A percentile compares a stretch with the other conserved stretches of the same genome.
Evolutionary conservation across 2,113 vertebrate genomes (phyloP).

Genomic region (Sturnus vulgaris): DNA sequence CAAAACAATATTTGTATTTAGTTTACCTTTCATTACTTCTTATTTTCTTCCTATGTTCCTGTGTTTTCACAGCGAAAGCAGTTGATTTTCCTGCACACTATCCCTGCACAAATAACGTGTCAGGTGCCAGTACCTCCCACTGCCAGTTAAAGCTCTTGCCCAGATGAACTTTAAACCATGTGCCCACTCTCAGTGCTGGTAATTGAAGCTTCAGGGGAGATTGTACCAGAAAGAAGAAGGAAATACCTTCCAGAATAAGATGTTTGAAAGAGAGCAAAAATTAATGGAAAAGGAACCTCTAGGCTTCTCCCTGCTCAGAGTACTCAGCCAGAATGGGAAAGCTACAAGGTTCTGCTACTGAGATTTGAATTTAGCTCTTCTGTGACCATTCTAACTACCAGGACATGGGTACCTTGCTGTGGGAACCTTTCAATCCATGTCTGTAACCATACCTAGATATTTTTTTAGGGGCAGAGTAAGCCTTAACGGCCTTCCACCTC

Average conservation of each 20-base stretch:
- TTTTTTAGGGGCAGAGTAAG: not conserved
- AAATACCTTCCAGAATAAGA: not conserved
- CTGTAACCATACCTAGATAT: not conserved
- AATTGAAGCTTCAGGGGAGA: not conserved
- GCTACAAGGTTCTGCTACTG: accelerated
- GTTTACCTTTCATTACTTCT: not conserved
- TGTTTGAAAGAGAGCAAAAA: not conserved
- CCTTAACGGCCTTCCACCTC: not conserved
- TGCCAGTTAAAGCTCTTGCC: not conserved
- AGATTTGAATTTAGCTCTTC: not conserved
- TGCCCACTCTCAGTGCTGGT: not conserved
- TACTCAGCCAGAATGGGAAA: not conserved
- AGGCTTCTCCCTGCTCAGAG: not conserved
- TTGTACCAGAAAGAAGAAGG: not conserved
- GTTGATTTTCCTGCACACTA: not conserved
- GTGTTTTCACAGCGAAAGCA: not conserved
- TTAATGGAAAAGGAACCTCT: not conserved
- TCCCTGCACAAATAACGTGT: not conserved
- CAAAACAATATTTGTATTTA: not conserved
- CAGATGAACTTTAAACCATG: not conserved
- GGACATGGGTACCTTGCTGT: not conserved
- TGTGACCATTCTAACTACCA: not conserved
- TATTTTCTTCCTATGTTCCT: not conserved
- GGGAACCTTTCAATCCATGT: not conserved
- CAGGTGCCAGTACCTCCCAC: not conserved